These are phyloP conservation scores for Enteromius afrohamiltoni DNA, from an alignment of 2,797 vertebrate species.

Conservation along the genomic window DNA sequence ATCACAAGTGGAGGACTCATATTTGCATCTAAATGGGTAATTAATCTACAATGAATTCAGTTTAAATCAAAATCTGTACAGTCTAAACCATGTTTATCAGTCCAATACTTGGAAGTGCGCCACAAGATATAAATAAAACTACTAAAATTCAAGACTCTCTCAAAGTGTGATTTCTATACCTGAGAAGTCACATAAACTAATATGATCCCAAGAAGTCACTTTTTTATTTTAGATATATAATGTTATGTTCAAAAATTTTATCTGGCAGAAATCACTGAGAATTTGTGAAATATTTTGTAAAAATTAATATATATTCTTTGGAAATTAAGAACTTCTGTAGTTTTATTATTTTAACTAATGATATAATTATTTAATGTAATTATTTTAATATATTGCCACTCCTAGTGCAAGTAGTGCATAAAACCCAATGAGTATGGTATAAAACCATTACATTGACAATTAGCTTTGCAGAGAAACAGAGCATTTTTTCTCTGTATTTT, in stretches of 20 bases:
- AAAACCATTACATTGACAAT: neutral
- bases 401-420: neutral
- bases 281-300: neutral
- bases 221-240: neutral
- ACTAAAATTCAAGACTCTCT: neutral
- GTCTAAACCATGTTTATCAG: neutral
- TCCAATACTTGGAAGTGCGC: neutral
- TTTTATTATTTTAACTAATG: neutral
- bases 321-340: neutral
- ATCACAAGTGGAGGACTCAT: neutral
- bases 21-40: constrained; percentile 1
- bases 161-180: neutral
- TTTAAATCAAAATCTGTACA: neutral
- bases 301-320: neutral
- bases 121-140: neutral
- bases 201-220: neutral
- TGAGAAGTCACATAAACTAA: neutral
- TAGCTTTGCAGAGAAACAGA: neutral
- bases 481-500: neutral
- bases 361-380: neutral
- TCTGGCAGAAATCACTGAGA: neutral
- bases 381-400: neutral
- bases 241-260: neutral
- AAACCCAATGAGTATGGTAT: too few species aligned
- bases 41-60: neutral